These are phyloP conservation scores for Rallus limicola DNA, from an alignment of 2,113 vertebrate species.

Conservation along the genomic window DNA sequence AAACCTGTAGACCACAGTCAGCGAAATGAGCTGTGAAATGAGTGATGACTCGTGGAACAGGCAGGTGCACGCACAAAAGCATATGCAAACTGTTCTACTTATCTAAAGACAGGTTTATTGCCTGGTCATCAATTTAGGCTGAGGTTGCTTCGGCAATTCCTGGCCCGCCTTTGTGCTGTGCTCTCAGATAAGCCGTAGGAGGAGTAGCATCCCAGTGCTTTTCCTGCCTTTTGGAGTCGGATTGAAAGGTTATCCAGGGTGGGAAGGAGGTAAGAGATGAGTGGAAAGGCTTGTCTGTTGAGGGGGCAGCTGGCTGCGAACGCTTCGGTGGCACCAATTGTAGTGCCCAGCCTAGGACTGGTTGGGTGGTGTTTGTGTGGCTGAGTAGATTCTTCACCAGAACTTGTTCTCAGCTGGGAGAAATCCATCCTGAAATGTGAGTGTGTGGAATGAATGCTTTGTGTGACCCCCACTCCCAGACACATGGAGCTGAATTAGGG, in stretches of 20 bases:
- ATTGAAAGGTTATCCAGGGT: neutral
- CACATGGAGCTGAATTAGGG: neutral
- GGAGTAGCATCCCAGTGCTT: neutral
- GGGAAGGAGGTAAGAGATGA: neutral
- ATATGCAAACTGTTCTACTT: slow-evolving; percentile 30
- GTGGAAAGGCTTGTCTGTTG: neutral
- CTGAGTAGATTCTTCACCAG: neutral
- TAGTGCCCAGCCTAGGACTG: neutral
- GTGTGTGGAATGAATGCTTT: neutral
- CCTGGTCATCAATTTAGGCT: slow-evolving; percentile 31
- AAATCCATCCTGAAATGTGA: fast-evolving
- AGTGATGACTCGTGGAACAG: slow-evolving; percentile 50
- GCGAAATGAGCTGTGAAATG: slow-evolving; percentile 62
- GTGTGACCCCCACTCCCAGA: too few species aligned
- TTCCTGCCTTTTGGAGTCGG: neutral
- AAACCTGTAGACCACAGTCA: slow-evolving; percentile 44
- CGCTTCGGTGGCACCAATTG: fast-evolving
- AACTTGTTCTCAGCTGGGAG: fast-evolving
- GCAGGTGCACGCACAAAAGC: slow-evolving; percentile 41
- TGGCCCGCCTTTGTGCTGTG: neutral
- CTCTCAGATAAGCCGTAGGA: neutral
- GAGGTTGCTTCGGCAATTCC: neutral
- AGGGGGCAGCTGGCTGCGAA: neutral
- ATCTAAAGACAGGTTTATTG: slow-evolving; percentile 51
- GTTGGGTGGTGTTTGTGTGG: neutral